Conservation (phyloP, 2,888 invertebrate genomes). For the Plebejus melissa region DNA sequence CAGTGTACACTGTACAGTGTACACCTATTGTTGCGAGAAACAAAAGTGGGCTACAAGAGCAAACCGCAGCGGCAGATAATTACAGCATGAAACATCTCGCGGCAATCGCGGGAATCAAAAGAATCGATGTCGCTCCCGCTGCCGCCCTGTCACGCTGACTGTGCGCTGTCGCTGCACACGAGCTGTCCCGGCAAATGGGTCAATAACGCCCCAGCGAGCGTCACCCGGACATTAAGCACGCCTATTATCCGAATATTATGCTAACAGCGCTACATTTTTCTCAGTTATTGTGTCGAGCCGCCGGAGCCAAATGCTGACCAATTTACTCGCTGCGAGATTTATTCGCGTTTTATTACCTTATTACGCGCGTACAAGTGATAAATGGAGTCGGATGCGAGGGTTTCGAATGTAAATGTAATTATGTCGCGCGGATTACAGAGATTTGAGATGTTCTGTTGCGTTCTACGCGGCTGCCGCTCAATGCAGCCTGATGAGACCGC, state of each 20-base stretch:
- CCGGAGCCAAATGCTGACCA: conserved; percentile 22
- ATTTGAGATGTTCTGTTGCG: not conserved
- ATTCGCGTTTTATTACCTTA: conserved; percentile 16
- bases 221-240: conserved; percentile 16
- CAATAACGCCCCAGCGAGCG: conserved; percentile 14
- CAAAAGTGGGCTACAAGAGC: not conserved
- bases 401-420: not conserved
- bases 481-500: not conserved
- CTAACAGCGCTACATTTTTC: conserved; percentile 27
- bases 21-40: not conserved
- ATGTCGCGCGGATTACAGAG: not conserved
- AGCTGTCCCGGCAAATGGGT: not conserved
- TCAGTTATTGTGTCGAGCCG: conserved; percentile 17
- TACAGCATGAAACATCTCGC: not conserved
- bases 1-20: not conserved
- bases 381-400: not conserved
- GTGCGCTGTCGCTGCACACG: not conserved
- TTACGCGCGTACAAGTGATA: not conserved
- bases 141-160: not conserved
- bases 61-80: not conserved
- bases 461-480: not conserved
- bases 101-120: not conserved
- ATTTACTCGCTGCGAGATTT: conserved; percentile 12
- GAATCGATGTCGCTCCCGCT: not conserved
- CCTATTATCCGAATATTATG: conserved; percentile 29